phyloP scores from a whole-genome alignment of 1,140 invertebrate genomes.

The Eulimnadia texana region DNA sequence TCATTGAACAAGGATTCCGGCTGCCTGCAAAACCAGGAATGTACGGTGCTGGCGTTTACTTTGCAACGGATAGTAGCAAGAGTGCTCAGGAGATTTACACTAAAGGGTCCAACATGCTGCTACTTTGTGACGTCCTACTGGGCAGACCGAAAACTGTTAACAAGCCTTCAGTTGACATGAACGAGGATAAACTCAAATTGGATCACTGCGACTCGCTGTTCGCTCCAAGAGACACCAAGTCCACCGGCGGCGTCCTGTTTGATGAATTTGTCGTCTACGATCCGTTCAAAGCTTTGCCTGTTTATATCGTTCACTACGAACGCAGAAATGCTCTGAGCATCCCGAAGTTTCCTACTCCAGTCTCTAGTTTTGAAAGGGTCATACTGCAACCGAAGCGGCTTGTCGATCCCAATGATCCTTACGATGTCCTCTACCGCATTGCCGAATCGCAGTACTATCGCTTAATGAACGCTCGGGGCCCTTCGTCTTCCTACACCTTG shows the following conservation, averaged over 20 bases:
- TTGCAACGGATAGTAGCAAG: conserved; percentile 14
- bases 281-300: neutral
- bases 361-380: neutral
- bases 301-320: conserved; percentile 7
- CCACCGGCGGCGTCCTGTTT: conserved; percentile 6
- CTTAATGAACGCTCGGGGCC: neutral
- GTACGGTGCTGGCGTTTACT: conserved; percentile 12
- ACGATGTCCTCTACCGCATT: neutral
- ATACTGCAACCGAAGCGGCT: neutral
- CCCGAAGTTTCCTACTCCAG: neutral
- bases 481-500: no score
- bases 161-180: neutral
- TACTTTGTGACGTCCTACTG: conserved; percentile 13
- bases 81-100: conserved; percentile 15
- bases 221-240: conserved; percentile 6
- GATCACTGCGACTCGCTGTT: conserved; percentile 6
- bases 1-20: conserved; percentile 8
- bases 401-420: conserved; percentile 2
- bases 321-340: no score
- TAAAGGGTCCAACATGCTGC: conserved; percentile 13
- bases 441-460: conserved; percentile 8
- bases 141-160: neutral
- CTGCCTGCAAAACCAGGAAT: conserved; percentile 5
- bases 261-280: conserved; percentile 14
- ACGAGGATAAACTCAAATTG: neutral